These are phyloP conservation scores for Amphiprion ocellaris DNA, from an alignment of 2,113 vertebrate genomes.

Conservation along the genomic window DNA sequence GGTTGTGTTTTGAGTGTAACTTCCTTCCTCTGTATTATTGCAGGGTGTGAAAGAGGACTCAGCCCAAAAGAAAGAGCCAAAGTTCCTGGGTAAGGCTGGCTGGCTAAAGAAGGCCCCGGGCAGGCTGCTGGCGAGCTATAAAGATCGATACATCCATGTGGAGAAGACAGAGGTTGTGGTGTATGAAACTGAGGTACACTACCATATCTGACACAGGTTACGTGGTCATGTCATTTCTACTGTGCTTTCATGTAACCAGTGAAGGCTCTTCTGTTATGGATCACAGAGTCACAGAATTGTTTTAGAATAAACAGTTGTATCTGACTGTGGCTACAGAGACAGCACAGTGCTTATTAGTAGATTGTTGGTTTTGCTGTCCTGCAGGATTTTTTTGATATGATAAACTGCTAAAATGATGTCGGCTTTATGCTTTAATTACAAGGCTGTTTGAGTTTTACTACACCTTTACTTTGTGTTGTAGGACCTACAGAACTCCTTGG, in stretches of 20 bases:
- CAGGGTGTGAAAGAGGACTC: conserved; percentile 86
- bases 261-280: too few relatives aligned
- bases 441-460: neutral
- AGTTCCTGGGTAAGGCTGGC: conserved; percentile 87
- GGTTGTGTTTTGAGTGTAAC: conserved; percentile 46
- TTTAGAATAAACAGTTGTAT: too few relatives aligned
- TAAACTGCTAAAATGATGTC: neutral
- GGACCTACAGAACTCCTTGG: conserved; percentile 92
- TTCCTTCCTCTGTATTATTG: conserved; percentile 51
- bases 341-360: too few relatives aligned
- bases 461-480: conserved; percentile 65
- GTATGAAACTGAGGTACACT: conserved; percentile 92
- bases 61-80: conserved; percentile 80
- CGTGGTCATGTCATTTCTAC: neutral
- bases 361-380: too few relatives aligned
- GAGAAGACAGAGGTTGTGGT: conserved; percentile 88
- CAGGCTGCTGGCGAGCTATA: conserved; percentile 89
- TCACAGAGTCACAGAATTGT: too few relatives aligned
- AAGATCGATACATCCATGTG: conserved; percentile 93
- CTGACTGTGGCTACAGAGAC: too few relatives aligned
- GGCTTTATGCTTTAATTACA: neutral
- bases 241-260: too few relatives aligned
- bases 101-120: conserved; percentile 94
- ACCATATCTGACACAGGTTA: neutral
- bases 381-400: neutral